A percentile compares a stretch with the other conserved stretches of the same genome.
Evolutionary conservation across 1,140 invertebrate species (phyloP).

Genomic region (Eufriesea mexicana): DNA sequence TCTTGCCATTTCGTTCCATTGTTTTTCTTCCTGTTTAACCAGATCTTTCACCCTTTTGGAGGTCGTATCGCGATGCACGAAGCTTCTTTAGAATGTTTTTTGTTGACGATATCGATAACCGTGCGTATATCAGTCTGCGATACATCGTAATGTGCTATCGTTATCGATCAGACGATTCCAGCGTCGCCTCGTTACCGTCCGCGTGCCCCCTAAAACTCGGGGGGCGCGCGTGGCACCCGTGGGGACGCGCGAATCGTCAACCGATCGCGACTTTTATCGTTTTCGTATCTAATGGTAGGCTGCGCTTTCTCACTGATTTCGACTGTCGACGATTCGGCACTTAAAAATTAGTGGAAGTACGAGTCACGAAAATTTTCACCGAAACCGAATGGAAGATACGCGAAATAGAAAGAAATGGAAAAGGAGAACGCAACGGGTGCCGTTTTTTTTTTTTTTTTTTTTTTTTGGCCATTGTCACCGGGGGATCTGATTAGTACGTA

Average conservation of each 20-base stretch:
- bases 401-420: slow-evolving; percentile 8
- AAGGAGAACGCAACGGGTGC: not conserved
- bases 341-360: slow-evolving; percentile 74
- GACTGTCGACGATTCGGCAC: slow-evolving; percentile 47
- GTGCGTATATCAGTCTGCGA: slow-evolving; percentile 71
- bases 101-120: slow-evolving; percentile 54
- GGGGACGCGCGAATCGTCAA: slow-evolving; percentile 33
- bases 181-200: not conserved
- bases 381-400: slow-evolving; percentile 54
- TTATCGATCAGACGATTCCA: slow-evolving; percentile 41
- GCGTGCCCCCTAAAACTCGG: not conserved
- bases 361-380: slow-evolving; percentile 16
- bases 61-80: slow-evolving; percentile 63
- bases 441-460: too few relatives aligned
- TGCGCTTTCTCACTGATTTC: slow-evolving; percentile 65
- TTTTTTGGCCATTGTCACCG: not conserved
- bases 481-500: slow-evolving; percentile 24
- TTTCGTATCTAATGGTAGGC: slow-evolving; percentile 65
- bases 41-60: slow-evolving; percentile 26
- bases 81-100: slow-evolving; percentile 36
- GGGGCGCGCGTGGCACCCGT: too few relatives aligned
- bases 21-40: not conserved
- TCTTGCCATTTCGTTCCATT: not conserved
- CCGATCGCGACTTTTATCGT: slow-evolving; percentile 30
- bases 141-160: slow-evolving; percentile 55